Evolutionary conservation across 2,888 invertebrate species (phyloP).

Genomic region (Myopa tessellatipennis): DNA sequence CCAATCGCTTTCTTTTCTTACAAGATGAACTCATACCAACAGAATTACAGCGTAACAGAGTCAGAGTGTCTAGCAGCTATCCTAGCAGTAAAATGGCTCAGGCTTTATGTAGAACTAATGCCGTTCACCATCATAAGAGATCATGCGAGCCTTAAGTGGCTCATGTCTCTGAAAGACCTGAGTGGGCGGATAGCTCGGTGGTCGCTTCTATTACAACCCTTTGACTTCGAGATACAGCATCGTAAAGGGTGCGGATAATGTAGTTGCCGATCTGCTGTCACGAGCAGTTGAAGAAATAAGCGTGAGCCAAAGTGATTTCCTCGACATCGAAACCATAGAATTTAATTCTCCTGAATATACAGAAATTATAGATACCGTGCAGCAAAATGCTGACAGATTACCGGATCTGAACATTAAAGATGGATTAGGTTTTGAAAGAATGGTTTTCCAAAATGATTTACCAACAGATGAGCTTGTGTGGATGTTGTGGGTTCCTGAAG

Average conservation of each 20-base stretch:
- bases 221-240: slow-evolving; percentile 14
- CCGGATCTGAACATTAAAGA: neutral
- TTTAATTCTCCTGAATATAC: no score
- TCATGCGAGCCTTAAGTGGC: slow-evolving; percentile 53
- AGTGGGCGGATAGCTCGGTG: slow-evolving; percentile 10
- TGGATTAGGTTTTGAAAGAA: neutral
- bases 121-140: slow-evolving; percentile 41
- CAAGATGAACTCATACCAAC: neutral
- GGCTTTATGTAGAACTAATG: slow-evolving; percentile 28
- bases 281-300: neutral
- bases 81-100: slow-evolving; percentile 27
- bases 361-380: no score
- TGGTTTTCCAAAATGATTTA: neutral
- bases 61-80: slow-evolving; percentile 28
- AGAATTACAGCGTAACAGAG: slow-evolving; percentile 36
- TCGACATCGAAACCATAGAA: neutral
- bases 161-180: slow-evolving; percentile 36
- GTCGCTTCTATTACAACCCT: slow-evolving; percentile 16
- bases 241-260: neutral
- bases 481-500: slow-evolving; percentile 16
- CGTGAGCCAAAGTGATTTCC: neutral
- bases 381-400: neutral
- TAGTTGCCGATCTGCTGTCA: slow-evolving; percentile 9
- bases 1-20: neutral
- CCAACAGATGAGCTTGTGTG: neutral